Conservation (phyloP, 2,113 vertebrate genomes). For the Pampusana beccarii region DNA sequence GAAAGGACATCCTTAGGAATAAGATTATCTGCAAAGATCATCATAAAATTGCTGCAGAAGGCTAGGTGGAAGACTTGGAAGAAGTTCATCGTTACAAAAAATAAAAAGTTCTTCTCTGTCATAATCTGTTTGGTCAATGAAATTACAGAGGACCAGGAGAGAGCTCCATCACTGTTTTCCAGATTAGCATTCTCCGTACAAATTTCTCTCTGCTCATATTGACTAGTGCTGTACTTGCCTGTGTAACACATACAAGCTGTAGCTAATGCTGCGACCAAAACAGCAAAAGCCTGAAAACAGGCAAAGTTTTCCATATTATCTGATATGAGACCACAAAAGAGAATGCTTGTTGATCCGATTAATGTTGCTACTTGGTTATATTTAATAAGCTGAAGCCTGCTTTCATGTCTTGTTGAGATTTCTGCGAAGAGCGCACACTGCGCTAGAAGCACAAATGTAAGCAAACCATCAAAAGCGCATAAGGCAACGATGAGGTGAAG, state of each 20-base stretch:
- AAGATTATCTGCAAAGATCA: constrained; percentile 89
- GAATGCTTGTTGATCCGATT: constrained; percentile 81
- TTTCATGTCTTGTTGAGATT: constrained; percentile 78
- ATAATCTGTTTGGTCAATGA: constrained; percentile 83
- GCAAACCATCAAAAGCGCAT: constrained; percentile 83
- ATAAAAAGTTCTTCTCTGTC: constrained; percentile 81
- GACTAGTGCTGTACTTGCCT: constrained; percentile 76
- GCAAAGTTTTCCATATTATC: constrained; percentile 85
- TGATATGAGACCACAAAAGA: constrained; percentile 86
- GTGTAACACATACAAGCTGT: constrained; percentile 84
- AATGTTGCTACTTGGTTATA: constrained; percentile 86
- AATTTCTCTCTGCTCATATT: constrained; percentile 68
- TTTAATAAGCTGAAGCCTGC: constrained; percentile 79
- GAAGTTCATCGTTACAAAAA: constrained; percentile 90
- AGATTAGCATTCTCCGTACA: neutral
- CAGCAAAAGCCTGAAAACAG: constrained; percentile 77
- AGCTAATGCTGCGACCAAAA: constrained; percentile 75
- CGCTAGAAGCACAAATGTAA: constrained; percentile 86
- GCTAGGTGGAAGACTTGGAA: constrained; percentile 89
- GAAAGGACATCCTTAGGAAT: constrained; percentile 83
- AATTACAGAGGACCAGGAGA: constrained; percentile 74
- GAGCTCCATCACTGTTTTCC: neutral
- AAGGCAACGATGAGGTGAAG: constrained; percentile 82
- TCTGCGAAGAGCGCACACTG: constrained; percentile 87
- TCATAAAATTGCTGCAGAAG: constrained; percentile 90